Percentiles rank a stretch among this genome's conserved stretches.
These are phyloP conservation scores for Molossus molossus DNA, from an alignment of 2,797 vertebrate species.

Conservation along the genomic window DNA sequence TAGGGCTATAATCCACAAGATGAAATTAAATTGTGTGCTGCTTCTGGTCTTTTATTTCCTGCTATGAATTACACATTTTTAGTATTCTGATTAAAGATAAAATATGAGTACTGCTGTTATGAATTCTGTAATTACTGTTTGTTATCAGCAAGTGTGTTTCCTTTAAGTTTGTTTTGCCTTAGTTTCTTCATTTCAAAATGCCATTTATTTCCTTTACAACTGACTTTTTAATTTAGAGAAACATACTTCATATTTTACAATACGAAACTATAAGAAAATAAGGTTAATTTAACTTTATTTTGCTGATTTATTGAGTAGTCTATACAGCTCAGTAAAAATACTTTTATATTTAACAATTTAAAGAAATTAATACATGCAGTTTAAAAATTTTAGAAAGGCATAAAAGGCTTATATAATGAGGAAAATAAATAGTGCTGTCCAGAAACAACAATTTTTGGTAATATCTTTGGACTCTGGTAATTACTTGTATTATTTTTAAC, in stretches of 20 bases:
- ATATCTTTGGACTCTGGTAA: background rate
- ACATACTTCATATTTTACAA: background rate
- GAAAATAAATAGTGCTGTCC: background rate
- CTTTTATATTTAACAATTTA: background rate
- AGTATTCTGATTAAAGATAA: slow-evolving; percentile 33
- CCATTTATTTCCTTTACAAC: background rate
- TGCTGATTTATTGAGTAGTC: background rate
- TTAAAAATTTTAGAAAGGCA: background rate
- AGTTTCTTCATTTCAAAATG: slow-evolving; percentile 53
- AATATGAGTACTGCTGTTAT: background rate
- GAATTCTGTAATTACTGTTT: background rate
- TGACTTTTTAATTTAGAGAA: slow-evolving; percentile 8
- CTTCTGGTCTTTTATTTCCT: background rate
- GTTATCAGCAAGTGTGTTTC: background rate
- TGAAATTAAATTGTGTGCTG: slow-evolving; percentile 38
- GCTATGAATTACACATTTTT: background rate
- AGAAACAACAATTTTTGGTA: slow-evolving; percentile 16
- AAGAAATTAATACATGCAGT: background rate
- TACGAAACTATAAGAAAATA: slow-evolving; percentile 13
- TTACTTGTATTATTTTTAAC: slow-evolving; percentile 10
- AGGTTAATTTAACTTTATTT: slow-evolving; percentile 40
- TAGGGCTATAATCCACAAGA: background rate
- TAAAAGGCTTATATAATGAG: background rate
- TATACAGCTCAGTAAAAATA: background rate
- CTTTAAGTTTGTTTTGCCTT: slow-evolving; percentile 50